Evolutionary conservation across 2,113 vertebrate species (phyloP).

Genomic region (Penelope pileata): DNA sequence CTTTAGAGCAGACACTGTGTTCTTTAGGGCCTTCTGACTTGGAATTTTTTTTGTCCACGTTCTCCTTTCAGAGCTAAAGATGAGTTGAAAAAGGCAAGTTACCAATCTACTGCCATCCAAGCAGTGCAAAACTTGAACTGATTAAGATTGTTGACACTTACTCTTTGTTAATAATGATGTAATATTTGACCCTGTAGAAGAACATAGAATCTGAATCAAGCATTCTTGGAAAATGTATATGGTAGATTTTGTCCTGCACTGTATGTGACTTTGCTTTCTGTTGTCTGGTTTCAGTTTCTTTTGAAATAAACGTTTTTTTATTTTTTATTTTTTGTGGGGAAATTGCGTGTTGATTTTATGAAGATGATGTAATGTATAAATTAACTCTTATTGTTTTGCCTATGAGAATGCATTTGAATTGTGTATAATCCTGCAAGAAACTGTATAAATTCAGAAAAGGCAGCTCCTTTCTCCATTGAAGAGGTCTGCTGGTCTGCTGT

Average conservation of each 20-base stretch:
- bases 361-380: not conserved
- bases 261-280: slow-evolving; percentile 66
- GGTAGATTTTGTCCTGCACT: slow-evolving; percentile 71
- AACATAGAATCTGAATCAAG: slow-evolving; percentile 46
- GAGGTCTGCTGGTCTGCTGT: not conserved
- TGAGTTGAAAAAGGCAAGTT: slow-evolving; percentile 41
- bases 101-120: slow-evolving; percentile 36
- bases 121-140: slow-evolving; percentile 30
- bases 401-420: not conserved
- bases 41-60: not conserved
- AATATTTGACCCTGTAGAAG: slow-evolving; percentile 54
- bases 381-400: not conserved
- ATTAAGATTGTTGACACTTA: slow-evolving; percentile 18
- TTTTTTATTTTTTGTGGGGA: slow-evolving; percentile 30
- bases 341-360: slow-evolving; percentile 39
- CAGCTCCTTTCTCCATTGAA: not conserved
- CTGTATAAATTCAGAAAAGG: not conserved
- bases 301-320: slow-evolving; percentile 75
- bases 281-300: slow-evolving; percentile 64
- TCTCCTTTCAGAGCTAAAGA: not conserved
- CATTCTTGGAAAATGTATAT: slow-evolving; percentile 48
- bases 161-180: slow-evolving; percentile 28
- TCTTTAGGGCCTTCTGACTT: not conserved
- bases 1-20: not conserved
- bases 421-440: not conserved